Percentiles rank a stretch among this genome's conserved stretches.
These are phyloP conservation scores for Acrocephalus kingi DNA, from an alignment of 2,113 vertebrate species.

Conservation along the genomic window DNA sequence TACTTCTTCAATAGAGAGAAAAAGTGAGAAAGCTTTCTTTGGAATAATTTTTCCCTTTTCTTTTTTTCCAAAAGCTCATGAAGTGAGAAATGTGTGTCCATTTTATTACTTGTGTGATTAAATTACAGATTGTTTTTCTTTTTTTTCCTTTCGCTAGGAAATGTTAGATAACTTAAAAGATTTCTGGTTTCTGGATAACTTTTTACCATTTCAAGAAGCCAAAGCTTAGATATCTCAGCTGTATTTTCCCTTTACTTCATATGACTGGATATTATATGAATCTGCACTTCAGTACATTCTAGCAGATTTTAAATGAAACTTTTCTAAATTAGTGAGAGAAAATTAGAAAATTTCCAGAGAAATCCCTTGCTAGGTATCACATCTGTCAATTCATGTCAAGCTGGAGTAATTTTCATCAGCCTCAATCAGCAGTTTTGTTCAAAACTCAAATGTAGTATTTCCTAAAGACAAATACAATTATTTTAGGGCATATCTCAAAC, in stretches of 20 bases:
- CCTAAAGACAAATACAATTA: constrained; percentile 52
- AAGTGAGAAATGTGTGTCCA: background rate
- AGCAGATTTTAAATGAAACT: constrained; percentile 54
- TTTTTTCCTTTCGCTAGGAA: background rate
- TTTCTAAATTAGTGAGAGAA: constrained; percentile 34
- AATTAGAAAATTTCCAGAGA: constrained; percentile 32
- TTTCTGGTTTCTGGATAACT: background rate
- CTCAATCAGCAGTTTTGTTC: constrained; percentile 35
- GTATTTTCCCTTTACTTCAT: background rate
- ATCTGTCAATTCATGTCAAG: constrained; percentile 29
- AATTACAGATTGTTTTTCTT: background rate
- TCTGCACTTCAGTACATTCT: background rate
- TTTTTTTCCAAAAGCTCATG: background rate
- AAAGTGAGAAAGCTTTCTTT: background rate
- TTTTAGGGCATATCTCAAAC: constrained; percentile 17
- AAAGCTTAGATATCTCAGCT: background rate
- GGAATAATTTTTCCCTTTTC: background rate
- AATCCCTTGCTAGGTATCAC: constrained; percentile 35
- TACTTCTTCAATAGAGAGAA: background rate
- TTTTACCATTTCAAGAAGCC: background rate
- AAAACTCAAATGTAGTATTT: constrained; percentile 57
- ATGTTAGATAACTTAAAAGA: background rate
- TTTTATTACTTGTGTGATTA: background rate
- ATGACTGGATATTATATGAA: background rate
- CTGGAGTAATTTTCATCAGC: constrained; percentile 27